Base-by-base conservation (phyloP, 1,140 invertebrate species). In the Leptestheria dahalacensis region DNA sequence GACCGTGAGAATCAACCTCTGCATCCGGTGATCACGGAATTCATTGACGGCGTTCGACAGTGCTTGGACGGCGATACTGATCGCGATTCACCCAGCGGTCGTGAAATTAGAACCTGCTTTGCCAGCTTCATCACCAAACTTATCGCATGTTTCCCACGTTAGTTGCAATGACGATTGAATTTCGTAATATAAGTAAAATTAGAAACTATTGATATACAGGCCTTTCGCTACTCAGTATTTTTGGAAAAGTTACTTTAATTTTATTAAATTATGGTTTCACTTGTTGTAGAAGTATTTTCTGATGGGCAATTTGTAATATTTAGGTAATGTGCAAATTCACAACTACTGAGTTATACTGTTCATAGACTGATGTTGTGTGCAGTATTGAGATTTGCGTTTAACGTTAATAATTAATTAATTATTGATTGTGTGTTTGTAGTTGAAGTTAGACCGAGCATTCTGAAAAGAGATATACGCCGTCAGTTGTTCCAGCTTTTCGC, bases 121-220 rank as follows among this genome's bases (percentile, higher is more conserved):
- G 93, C 91, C 63, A 85, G 91, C 69, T 95, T 97, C 69, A 83
- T 97, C 60, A 79, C 85, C 12, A 89, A 95, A 68, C 87, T 97
- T 72, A 87, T 97, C 62, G 88, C 88, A 67, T 91, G 86, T 69
- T 93, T 95, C 73, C 82, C 86, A 55, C 67, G 88, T 90, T 76
- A 82, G 84, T 79, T 55, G 21, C 3, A 11, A 18, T 26, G 23
- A 29, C n/a, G n/a, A n/a, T n/a, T n/a, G n/a, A n/a, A n/a, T n/a
- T n/a, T n/a, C n/a, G n/a, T n/a, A n/a, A n/a, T n/a, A n/a, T n/a
- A n/a, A n/a, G n/a, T n/a, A n/a, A n/a, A n/a, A n/a, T n/a, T n/a
- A n/a, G n/a, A n/a, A n/a, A n/a, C n/a, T n/a, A n/a, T n/a, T n/a
- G n/a, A n/a, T n/a, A n/a, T n/a, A n/a, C n/a, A n/a, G n/a, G n/a